Conservation (phyloP, 1,140 invertebrate genomes). For the Caenorhabditis briggsae region DNA sequence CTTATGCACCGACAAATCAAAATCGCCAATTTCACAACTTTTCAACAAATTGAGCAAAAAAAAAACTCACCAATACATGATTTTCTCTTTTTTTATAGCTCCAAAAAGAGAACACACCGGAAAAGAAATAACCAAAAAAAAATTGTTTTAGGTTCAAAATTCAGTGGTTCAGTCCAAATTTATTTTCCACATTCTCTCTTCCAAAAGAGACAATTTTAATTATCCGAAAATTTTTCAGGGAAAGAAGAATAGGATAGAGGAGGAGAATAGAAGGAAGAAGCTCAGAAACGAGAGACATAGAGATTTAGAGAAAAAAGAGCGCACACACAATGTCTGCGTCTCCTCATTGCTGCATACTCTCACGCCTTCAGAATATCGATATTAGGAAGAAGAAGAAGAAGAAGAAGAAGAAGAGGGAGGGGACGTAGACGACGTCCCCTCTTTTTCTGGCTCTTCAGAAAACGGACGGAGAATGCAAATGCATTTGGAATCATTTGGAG, state of each 20-base stretch:
- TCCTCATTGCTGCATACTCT: neutral
- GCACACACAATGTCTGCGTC: neutral
- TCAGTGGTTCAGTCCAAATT: no score
- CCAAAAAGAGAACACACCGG: no score
- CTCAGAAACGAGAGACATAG: neutral
- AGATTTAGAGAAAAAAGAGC: neutral
- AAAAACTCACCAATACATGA: constrained; percentile 31
- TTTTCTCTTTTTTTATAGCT: neutral
- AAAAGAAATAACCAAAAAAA: no score
- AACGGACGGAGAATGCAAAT: constrained; percentile 5
- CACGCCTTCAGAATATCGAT: neutral
- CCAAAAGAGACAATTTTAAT: neutral
- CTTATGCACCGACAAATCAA: no score
- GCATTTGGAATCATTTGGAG: constrained; percentile 9
- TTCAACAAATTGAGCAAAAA: neutral
- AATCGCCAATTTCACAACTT: neutral
- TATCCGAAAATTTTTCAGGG: neutral
- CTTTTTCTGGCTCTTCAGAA: neutral
- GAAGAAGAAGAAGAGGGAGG: neutral
- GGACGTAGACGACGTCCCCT: neutral
- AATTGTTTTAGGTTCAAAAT: no score
- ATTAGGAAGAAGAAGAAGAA: neutral
- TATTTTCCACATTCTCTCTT: constrained; percentile 1
- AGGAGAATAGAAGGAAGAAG: neutral
- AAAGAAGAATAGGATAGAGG: neutral